These are phyloP conservation scores for Vanessa tameamea DNA, from an alignment of 1,140 invertebrate genomes.

Conservation along the genomic window DNA sequence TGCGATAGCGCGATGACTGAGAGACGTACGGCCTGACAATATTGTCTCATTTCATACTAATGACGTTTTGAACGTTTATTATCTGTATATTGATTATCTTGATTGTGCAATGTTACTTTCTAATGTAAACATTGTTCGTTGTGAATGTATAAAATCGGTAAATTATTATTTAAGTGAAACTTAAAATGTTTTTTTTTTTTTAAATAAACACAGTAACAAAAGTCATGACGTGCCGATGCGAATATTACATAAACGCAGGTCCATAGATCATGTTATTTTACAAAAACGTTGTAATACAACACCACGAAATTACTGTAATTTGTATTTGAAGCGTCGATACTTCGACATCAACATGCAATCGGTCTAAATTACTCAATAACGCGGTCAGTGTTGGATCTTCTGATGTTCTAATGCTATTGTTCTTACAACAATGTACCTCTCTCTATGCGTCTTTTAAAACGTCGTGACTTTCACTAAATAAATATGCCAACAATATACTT, in stretches of 20 bases:
- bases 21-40: slow-evolving; percentile 58
- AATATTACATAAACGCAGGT: slow-evolving; percentile 15
- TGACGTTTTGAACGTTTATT: slow-evolving; percentile 60
- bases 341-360: slow-evolving; percentile 44
- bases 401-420: slow-evolving; percentile 55
- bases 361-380: slow-evolving; percentile 64
- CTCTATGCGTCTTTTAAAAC: slow-evolving; percentile 36
- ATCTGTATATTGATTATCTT: slow-evolving; percentile 29
- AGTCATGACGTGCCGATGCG: not conserved
- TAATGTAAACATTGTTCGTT: slow-evolving; percentile 43
- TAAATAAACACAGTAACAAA: not conserved
- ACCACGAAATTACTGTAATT: slow-evolving; percentile 63
- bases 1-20: slow-evolving; percentile 49
- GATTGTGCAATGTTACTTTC: slow-evolving; percentile 50
- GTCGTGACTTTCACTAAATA: slow-evolving; percentile 50
- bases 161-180: too few relatives aligned
- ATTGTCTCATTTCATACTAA: slow-evolving; percentile 74
- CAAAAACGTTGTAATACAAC: slow-evolving; percentile 28
- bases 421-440: slow-evolving; percentile 44
- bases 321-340: slow-evolving; percentile 54
- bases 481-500: slow-evolving; percentile 27
- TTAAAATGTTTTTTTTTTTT: not conserved
- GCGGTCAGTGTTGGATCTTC: slow-evolving; percentile 56
- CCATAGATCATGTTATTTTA: slow-evolving; percentile 23
- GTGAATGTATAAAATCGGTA: not conserved